A percentile compares a stretch with the other conserved stretches of the same genome.
These are phyloP conservation scores for Botrylloides violaceus DNA, from an alignment of 23 tunicate species.

Conservation along the genomic window DNA sequence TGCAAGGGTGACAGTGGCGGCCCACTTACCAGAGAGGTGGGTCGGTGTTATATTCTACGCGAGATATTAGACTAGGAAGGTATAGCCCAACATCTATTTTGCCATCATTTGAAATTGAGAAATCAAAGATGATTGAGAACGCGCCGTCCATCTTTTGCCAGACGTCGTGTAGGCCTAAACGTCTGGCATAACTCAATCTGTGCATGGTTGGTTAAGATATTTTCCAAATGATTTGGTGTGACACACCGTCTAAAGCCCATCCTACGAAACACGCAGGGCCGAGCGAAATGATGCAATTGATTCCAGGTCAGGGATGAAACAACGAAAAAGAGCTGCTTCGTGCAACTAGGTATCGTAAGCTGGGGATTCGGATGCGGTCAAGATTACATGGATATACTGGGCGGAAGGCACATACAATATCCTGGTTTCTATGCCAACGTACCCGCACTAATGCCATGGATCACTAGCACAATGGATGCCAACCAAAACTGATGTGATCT, in stretches of 20 bases:
- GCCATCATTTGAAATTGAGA: no score
- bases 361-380: slow-evolving; percentile 84
- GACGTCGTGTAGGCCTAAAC: no score
- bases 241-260: no score
- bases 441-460: slow-evolving; percentile 40
- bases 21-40: slow-evolving; percentile 45
- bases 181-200: no score
- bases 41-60: neutral
- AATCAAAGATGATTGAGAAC: no score
- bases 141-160: no score
- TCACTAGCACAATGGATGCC: slow-evolving; percentile 14
- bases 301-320: slow-evolving; percentile 19
- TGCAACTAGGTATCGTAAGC: slow-evolving; percentile 74
- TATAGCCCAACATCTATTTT: no score
- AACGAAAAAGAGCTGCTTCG: slow-evolving; percentile 38
- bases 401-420: neutral
- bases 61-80: no score
- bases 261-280: no score
- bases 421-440: slow-evolving; percentile 63
- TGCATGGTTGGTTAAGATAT: no score
- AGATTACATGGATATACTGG: neutral
- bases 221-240: no score
- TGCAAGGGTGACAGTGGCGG: slow-evolving; percentile 80
- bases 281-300: neutral
- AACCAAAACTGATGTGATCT: neutral